Conservation (phyloP, 2,888 invertebrate species). For the Zygothrica quintamaculata region DNA sequence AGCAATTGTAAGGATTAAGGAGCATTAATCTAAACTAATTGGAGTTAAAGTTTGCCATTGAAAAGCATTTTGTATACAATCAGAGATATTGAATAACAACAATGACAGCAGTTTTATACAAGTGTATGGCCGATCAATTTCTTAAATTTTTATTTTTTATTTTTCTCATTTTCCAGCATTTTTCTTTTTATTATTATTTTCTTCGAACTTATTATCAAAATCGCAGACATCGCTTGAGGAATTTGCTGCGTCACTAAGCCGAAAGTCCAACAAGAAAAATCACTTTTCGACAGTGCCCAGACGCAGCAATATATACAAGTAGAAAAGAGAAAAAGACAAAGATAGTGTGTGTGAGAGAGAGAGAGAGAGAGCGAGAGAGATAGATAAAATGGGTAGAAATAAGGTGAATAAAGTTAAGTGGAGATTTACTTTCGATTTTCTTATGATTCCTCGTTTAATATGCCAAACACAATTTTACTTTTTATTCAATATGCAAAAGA, state of each 20-base stretch:
- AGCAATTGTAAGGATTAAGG: not conserved
- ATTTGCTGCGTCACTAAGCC: constrained; percentile 71
- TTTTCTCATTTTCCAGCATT: constrained; percentile 17
- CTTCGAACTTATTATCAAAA: constrained; percentile 56
- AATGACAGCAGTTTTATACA: constrained; percentile 23
- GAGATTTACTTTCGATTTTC: constrained; percentile 70
- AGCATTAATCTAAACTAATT: too few species aligned
- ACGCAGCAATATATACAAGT: not conserved
- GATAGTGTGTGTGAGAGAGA: not conserved
- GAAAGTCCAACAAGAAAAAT: constrained; percentile 75
- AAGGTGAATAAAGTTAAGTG: constrained; percentile 12
- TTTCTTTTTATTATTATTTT: constrained; percentile 8
- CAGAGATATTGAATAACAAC: constrained; percentile 23
- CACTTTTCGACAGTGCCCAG: constrained; percentile 60
- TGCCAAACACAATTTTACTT: constrained; percentile 77
- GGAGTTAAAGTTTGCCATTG: too few species aligned
- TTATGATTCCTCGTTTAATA: constrained; percentile 61
- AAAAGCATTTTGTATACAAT: constrained; percentile 10
- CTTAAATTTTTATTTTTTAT: constrained; percentile 17
- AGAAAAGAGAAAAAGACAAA: not conserved
- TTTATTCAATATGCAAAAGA: constrained; percentile 72
- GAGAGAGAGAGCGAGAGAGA: not conserved
- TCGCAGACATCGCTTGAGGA: constrained; percentile 49
- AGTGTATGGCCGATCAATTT: constrained; percentile 45
- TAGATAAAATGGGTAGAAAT: not conserved